A percentile compares a stretch with the other conserved stretches of the same genome.
phyloP scores from a whole-genome alignment of 2,797 vertebrate species.

The Pseudocheirus occidentalis region DNA sequence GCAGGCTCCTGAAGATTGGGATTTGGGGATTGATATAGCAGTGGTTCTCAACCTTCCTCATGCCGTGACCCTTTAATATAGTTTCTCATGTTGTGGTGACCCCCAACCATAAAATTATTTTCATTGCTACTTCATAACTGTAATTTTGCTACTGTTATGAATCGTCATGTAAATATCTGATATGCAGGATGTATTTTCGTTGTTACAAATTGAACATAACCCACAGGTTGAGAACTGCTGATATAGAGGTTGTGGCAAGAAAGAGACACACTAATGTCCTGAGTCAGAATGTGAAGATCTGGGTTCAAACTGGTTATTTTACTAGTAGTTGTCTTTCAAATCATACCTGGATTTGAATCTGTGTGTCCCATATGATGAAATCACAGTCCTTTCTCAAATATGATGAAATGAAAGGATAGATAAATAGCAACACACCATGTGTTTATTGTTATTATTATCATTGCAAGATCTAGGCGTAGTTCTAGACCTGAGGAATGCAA shows the following conservation, averaged over 20 bases:
- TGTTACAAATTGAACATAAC: too few species aligned
- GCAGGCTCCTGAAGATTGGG: not conserved
- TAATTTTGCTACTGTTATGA: too few species aligned
- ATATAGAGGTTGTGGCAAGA: not conserved
- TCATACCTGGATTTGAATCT: not conserved
- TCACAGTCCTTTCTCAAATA: not conserved
- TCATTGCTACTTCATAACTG: too few species aligned
- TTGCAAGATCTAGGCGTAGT: not conserved
- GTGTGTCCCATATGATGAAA: not conserved
- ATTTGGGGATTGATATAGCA: not conserved
- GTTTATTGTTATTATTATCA: not conserved
- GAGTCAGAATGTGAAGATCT: not conserved
- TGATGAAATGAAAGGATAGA: not conserved
- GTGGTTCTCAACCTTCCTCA: too few species aligned
- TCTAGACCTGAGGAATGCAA: not conserved
- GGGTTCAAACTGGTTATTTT: not conserved
- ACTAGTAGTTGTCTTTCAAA: not conserved
- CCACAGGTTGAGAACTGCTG: too few species aligned
- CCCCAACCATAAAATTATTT: too few species aligned
- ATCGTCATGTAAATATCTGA: too few species aligned
- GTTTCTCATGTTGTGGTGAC: too few species aligned
- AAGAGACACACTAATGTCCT: not conserved
- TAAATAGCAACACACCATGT: not conserved
- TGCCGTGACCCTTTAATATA: too few species aligned
- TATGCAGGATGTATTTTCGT: too few species aligned